These are phyloP conservation scores for Drosophila micromelanica DNA, from an alignment of 1,140 invertebrate species.

Conservation along the genomic window DNA sequence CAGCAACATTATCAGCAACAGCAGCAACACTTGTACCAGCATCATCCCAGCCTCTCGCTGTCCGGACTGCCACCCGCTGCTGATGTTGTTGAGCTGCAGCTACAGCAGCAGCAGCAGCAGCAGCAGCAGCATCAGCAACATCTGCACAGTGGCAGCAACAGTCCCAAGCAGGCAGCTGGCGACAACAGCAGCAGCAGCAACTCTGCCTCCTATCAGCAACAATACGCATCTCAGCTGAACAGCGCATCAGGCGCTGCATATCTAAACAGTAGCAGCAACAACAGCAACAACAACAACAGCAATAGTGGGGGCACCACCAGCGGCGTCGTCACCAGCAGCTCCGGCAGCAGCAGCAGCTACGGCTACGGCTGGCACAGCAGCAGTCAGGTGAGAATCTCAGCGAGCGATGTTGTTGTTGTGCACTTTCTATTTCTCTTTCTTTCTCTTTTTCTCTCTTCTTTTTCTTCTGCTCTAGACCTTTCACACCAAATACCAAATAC, in stretches of 20 bases:
- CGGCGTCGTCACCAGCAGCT: constrained; percentile 48
- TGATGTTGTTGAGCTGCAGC: constrained; percentile 69
- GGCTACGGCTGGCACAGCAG: constrained; percentile 80
- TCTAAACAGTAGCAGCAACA: constrained; percentile 67
- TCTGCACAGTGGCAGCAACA: constrained; percentile 63
- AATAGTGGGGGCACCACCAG: constrained; percentile 57
- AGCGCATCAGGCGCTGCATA: constrained; percentile 54
- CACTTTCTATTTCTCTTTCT: constrained; percentile 2
- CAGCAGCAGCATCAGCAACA: constrained; percentile 54
- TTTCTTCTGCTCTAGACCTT: constrained; percentile 61
- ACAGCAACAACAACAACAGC: constrained; percentile 52
- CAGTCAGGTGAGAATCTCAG: constrained; percentile 71
- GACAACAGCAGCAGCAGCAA: constrained; percentile 58
- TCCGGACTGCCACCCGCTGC: constrained; percentile 71
- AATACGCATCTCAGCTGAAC: constrained; percentile 81
- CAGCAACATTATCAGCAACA: constrained; percentile 62
- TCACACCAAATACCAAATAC: constrained; percentile 85
- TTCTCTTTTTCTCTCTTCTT: neutral
- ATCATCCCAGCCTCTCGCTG: constrained; percentile 77
- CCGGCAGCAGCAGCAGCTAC: constrained; percentile 65
- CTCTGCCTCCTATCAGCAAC: constrained; percentile 83
- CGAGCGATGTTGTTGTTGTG: constrained; percentile 4
- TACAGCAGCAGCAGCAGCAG: constrained; percentile 57
- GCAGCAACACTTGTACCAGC: constrained; percentile 78
- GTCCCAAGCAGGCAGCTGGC: constrained; percentile 60